These are phyloP conservation scores for Keiferia lycopersicella DNA, from an alignment of 2,888 invertebrate species.

Conservation along the genomic window DNA sequence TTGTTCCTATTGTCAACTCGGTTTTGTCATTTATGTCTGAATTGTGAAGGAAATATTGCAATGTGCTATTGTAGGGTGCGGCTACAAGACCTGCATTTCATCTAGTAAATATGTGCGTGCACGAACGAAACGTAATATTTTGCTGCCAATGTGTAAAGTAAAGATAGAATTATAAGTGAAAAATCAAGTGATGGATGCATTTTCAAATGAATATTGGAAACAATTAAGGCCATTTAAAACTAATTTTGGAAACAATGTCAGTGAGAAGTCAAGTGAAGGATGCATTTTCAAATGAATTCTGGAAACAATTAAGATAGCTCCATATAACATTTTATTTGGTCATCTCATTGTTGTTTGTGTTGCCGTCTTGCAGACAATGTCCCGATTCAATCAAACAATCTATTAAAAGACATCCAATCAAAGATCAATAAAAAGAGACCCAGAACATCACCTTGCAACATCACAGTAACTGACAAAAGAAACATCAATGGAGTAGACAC, in stretches of 20 bases:
- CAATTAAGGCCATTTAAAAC: too few species aligned
- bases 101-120: too few species aligned
- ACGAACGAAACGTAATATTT: too few species aligned
- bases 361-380: neutral
- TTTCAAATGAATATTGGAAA: too few species aligned
- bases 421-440: slow-evolving; percentile 9
- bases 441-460: neutral
- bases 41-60: slow-evolving; percentile 4
- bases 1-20: slow-evolving; percentile 41
- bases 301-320: too few species aligned
- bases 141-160: too few species aligned
- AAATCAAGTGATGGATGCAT: too few species aligned
- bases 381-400: neutral
- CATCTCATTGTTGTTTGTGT: neutral
- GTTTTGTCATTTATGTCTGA: slow-evolving; percentile 12
- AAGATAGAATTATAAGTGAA: too few species aligned
- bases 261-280: too few species aligned
- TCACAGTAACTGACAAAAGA: slow-evolving; percentile 10
- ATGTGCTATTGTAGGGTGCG: neutral
- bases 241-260: too few species aligned
- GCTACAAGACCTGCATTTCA: neutral
- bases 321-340: neutral
- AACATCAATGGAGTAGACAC: slow-evolving; percentile 10
- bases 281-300: too few species aligned
- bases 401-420: slow-evolving; percentile 31